Evolutionary conservation across 64 coral and sea anemone species (phyloP).

Genomic region (Montipora foliosa): DNA sequence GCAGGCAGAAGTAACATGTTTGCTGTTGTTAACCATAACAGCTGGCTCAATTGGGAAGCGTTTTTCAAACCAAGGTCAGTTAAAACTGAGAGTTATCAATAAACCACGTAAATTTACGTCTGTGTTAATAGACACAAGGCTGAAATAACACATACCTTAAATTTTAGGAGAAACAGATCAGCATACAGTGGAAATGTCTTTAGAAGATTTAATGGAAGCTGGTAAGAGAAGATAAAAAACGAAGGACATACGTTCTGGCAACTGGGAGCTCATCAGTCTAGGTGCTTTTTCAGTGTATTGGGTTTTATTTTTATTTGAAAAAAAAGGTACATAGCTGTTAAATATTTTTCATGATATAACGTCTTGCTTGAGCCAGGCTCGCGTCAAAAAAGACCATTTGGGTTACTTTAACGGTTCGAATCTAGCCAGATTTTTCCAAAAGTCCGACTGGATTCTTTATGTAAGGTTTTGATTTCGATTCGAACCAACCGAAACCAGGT

Average conservation of each 20-base stretch:
- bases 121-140: neutral
- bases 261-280: neutral
- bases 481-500: too few species aligned
- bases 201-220: constrained; percentile 30
- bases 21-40: constrained; percentile 12
- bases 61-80: neutral
- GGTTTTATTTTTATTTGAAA: too few species aligned
- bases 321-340: neutral
- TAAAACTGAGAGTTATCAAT: neutral
- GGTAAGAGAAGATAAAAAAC: neutral
- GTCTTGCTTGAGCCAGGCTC: too few species aligned
- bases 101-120: too few species aligned
- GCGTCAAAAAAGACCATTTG: too few species aligned
- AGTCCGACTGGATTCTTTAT: too few species aligned
- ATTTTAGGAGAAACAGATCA: neutral
- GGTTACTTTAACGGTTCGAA: too few species aligned
- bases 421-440: too few species aligned
- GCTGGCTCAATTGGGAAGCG: neutral
- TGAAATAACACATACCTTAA: neutral
- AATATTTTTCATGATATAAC: too few species aligned
- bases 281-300: neutral
- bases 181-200: neutral
- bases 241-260: neutral
- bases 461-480: too few species aligned
- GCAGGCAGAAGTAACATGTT: neutral